Evolutionary conservation across 2,888 invertebrate genomes (phyloP), one percentile per base, ranked within the genome.

Genomic region (Acleris cristana): DNA sequence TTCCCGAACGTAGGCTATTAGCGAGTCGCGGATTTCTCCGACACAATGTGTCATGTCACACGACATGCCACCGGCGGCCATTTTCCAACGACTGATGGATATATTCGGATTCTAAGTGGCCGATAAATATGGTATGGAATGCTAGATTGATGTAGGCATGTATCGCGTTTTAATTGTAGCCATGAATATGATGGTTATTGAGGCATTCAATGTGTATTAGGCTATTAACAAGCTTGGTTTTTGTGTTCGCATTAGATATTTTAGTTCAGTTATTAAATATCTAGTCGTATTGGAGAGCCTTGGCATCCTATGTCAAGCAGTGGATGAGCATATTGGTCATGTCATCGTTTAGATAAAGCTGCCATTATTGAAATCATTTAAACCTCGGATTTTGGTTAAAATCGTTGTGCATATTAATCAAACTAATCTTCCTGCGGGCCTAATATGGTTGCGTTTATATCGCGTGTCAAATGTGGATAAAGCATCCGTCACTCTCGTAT

Each of bases 11-110:
- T 69, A 55, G 44, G 49, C 44, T 49, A 64, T 68, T 68, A 64
- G 59, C 64, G 68, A 64, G 57, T 63, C 67, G 53, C 58, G 58
- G 58, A 67, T 63, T 45, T 67, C 61, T 55, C 54, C 58, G 48
- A 58, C 59, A 60, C 48, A 58, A 58, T 57, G 49, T 57, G 64
- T 49, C 55, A 10, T 53, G 59, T 59, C 59, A 49, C 59, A 60
- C 65, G 54, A 40, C 49, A 49, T 45, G 58, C 48, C 48, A 48
- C 45, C 21, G 23, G 26, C 26, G 26, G 23, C 58, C 48, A 48
- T 58, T 58, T 54, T 60, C 55, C 49, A 49, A n/a, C 34, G 45
- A 45, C 54, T 61, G 61, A 66, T 66, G 56, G 66, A 61, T 62
- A 60, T 56, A 56, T 56, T 66, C 21, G 56, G 57, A 57, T n/a